Evolutionary conservation across 2,888 invertebrate species (phyloP), one percentile per base, ranked within the genome.

Genomic region (Meandrusa payeni): DNA sequence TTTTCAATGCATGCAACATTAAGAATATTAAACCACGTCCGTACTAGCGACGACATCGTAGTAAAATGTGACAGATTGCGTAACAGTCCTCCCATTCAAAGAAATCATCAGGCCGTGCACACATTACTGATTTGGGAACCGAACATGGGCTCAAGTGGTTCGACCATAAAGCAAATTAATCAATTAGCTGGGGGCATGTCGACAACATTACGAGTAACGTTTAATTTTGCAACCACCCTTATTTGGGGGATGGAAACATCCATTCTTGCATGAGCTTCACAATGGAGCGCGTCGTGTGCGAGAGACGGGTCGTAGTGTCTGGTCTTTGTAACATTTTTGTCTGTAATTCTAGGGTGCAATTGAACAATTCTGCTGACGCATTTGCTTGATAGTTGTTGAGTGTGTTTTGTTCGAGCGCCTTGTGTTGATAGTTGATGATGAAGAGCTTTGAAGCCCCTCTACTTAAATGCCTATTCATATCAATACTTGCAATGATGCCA

Each of bases 91-190:
- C 61, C 75, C 57, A 75, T 82, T 83, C 65, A 76, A 47, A 51
- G 59, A 48, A 70, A 33, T 59, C 79, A 85, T 67, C 66, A 73
- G 74, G 64, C 81, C 85, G 76, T 83, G 63, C 64, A 51, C 64
- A 69, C 75, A 82, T 82, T 81, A 78, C 76, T 59, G 57, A 56
- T 54, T 47, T 66, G 65, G 64, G 80, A 76, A 76, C 72, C 81
- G 79, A 81, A 78, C 79, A 72, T 66, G 62, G 52, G 63, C 77
- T 80, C 76, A 72, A 81, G 82, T 80, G 76, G 69, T 67, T 64
- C 75, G 64, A 79, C 86, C 85, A 85, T 87, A 87, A 87, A 87
- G 82, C 85, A 86, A 87, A 87, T 86, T 87, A 87, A 86, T 87
- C 86, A 87, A 87, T 87, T 87, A 87, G 80, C 73, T 57, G 74